Base-by-base conservation (phyloP, 2,888 invertebrate genomes). In the Pemphredon lugubris region DNA sequence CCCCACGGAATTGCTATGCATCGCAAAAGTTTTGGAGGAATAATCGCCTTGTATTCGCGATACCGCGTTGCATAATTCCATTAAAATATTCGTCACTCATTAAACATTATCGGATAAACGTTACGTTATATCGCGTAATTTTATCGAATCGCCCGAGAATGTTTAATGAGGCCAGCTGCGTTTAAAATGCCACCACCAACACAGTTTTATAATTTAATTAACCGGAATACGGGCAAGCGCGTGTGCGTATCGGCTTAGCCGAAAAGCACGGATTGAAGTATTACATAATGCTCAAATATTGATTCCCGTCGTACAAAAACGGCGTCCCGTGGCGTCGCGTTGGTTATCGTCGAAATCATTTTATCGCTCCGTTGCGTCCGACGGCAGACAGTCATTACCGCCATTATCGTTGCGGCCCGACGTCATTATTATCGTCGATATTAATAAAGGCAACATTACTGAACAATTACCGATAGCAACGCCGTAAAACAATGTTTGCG, bases 361-460 rank as follows among this genome's bases (percentile, higher is more conserved):
- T 73, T 67, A 63, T 73, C 64, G 51, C 39, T 50, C 40, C 32
- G 39, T 37, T 34, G 64, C 26, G 26, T 26, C 26, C n/a, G 5
- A 14, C 55, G 59, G 57, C 55, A 44, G 51, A 55, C 73, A 57
- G 55, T 73, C 73, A 73, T 76, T 78, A 65, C 63, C 60, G 66
- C 58, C 69, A 79, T 78, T 78, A 79, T 59, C 79, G 69, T 69
- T 65, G 73, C 55, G 68, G 50, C 39, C 42, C 45, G 65, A 63
- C 51, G 50, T 60, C 48, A 73, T 79, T 79, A 79, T 68, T 48
- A 32, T 50, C 44, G 61, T 70, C 73, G 67, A 71, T 70, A 57
- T 76, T 79, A 73, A 76, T 79, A 73, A 76, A 53, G 65, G 42
- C 54, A 66, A 73, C 67, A 76, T 76, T 76, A 76, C 55, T 48